A percentile compares a stretch with the other conserved stretches of the same genome.
phyloP scores from a whole-genome alignment of 1,140 invertebrate genomes.

The Rhyacophila brunnea region DNA sequence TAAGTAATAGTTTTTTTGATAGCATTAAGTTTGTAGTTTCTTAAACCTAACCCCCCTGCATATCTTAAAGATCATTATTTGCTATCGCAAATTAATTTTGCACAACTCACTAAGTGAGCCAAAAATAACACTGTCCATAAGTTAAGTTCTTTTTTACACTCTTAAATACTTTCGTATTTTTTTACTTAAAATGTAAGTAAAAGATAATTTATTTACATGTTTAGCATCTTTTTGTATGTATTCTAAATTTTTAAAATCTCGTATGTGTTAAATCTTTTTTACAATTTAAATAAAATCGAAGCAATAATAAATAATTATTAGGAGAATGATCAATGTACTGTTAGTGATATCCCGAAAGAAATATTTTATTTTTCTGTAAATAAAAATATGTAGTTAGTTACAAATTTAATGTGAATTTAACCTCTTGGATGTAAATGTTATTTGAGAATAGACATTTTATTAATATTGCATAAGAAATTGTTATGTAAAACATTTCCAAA shows the following conservation, averaged over 20 bases:
- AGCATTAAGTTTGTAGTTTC: no score
- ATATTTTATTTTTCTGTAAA: not conserved
- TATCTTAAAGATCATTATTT: not conserved
- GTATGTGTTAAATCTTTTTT: constrained; percentile 21
- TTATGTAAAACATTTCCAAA: no score
- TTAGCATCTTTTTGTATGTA: not conserved
- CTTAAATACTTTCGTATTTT: constrained; percentile 3
- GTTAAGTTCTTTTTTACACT: constrained; percentile 18
- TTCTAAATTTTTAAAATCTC: constrained; percentile 16
- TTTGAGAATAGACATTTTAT: no score
- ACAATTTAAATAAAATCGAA: constrained; percentile 16
- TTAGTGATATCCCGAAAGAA: no score
- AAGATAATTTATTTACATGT: not conserved
- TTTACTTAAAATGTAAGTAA: constrained; percentile 1
- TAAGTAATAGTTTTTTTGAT: no score
- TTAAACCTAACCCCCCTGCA: no score
- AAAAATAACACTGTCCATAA: constrained; percentile 16
- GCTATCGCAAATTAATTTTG: constrained; percentile 13
- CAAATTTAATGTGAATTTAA: not conserved
- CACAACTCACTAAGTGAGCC: constrained; percentile 12
- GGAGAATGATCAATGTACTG: not conserved
- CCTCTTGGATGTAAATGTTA: not conserved
- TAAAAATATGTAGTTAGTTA: not conserved
- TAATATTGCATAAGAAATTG: no score
- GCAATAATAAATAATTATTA: constrained; percentile 11